These are phyloP conservation scores for Neuroterus valhalla DNA, from an alignment of 1,140 invertebrate species.

Conservation along the genomic window DNA sequence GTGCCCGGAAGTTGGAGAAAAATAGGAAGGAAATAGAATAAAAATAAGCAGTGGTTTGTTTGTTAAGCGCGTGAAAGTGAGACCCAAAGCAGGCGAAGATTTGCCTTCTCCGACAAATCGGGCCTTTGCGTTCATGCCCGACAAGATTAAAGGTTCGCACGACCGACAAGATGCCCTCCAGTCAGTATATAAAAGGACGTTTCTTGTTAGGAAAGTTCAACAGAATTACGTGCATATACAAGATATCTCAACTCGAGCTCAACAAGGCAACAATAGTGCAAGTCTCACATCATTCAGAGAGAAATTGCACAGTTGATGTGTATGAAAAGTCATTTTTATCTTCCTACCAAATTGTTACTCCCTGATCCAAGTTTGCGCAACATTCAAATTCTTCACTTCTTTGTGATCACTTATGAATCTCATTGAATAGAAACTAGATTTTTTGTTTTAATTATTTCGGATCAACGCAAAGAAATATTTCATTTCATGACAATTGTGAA, in stretches of 20 bases:
- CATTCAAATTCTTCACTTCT: too few species aligned
- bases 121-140: slow-evolving; percentile 44
- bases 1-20: slow-evolving; percentile 40
- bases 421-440: too few species aligned
- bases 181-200: slow-evolving; percentile 9
- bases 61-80: slow-evolving; percentile 54
- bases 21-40: slow-evolving; percentile 31
- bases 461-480: too few species aligned
- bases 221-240: slow-evolving; percentile 2
- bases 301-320: too few species aligned
- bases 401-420: too few species aligned
- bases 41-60: slow-evolving; percentile 41
- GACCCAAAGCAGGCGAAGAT: slow-evolving; percentile 45
- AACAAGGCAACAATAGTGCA: neutral
- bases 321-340: too few species aligned
- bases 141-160: slow-evolving; percentile 44
- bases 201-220: neutral
- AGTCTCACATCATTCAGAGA: neutral
- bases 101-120: slow-evolving; percentile 53
- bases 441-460: too few species aligned
- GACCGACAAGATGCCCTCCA: slow-evolving; percentile 42
- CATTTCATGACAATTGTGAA: too few species aligned
- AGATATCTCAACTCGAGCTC: neutral
- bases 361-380: too few species aligned
- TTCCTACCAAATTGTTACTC: too few species aligned